Evolutionary conservation across 1,140 invertebrate species (phyloP).

Genomic region (Euborellia annulipes): DNA sequence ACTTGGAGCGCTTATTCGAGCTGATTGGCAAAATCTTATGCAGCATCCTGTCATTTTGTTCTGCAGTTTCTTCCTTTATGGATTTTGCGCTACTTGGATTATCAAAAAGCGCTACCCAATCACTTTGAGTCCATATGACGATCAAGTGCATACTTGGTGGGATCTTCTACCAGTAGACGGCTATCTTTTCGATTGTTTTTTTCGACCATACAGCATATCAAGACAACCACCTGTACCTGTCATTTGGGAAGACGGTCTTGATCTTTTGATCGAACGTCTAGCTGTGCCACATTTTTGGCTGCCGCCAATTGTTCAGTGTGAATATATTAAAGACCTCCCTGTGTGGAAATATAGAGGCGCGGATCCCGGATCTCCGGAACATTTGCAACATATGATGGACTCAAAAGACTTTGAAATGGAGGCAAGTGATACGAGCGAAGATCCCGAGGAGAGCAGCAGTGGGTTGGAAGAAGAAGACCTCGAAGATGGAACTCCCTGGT

Average conservation of each 20-base stretch:
- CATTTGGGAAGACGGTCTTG: conserved; percentile 22
- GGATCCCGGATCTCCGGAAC: conserved; percentile 8
- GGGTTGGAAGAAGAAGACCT: conserved; percentile 2
- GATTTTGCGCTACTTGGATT: conserved; percentile 1
- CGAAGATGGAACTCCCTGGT: conserved; percentile 12
- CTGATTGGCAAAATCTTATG: conserved; percentile 12
- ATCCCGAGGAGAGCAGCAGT: conserved; percentile 7
- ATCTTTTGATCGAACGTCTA: conserved; percentile 28
- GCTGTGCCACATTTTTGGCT: conserved; percentile 33
- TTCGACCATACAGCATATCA: conserved; percentile 20
- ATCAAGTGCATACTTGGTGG: conserved; percentile 14
- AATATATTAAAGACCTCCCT: conserved; percentile 36
- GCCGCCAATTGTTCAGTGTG: conserved; percentile 25
- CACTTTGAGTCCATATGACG: background rate
- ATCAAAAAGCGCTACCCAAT: background rate
- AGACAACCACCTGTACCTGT: conserved; percentile 18
- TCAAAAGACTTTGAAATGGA: background rate
- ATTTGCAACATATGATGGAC: conserved; percentile 7
- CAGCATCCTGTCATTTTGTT: conserved; percentile 9
- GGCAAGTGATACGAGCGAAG: background rate
- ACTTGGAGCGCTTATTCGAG: conserved; percentile 11
- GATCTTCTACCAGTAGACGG: conserved; percentile 19
- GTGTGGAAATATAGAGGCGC: conserved; percentile 29
- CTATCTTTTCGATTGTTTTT: conserved; percentile 22
- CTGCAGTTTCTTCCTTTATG: conserved; percentile 6